Evolutionary conservation across 1,140 invertebrate species (phyloP), one percentile per base, ranked within the genome.

Genomic region (Euura lappo): DNA sequence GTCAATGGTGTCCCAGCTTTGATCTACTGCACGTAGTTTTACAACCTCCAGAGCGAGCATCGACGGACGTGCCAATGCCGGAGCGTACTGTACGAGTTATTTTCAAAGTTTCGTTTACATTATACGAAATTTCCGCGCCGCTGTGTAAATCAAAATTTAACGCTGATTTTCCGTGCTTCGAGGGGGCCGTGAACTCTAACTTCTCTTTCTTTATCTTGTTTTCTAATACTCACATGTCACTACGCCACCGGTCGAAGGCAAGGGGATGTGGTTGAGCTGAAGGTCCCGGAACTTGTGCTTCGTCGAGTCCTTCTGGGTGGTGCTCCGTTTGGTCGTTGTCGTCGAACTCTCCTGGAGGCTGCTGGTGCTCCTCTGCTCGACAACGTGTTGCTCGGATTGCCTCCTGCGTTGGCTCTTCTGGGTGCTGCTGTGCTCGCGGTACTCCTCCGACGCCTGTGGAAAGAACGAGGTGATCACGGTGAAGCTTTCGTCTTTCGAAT

Each of bases 181-280:
- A 28, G 28, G 28, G 1, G 1, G 1, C 28, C 28, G 28, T 28
- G 28, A 28, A 28, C 28, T 28, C 28, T 28, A 28, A 28, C 28
- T 28, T 28, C 0, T 28, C 28, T 28, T 28, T 28, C 28, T 28
- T 28, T 28, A 28, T 28, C 28, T 28, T 28, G 0, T 28, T 28
- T 28, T 28, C 28, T 28, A 28, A 65, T 79, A 87, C 89, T 84
- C 85, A 94, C 93, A 92, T 79, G 91, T 91, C 71, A 94, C 91
- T 84, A 91, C 90, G 80, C 93, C 93, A 80, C 92, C 92, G 77
- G 91, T 91, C 66, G 82, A 90, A 74, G 93, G 93, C 74, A 95
- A 85, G 71, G 92, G 93, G 75, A 95, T 93, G 79, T 92, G 93
- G 81, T 93, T 91, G 72, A 95, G 86, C 75, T 92, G 89, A 71